These are phyloP conservation scores for Drosophila quinaria DNA, from an alignment of 2,888 invertebrate species.

Conservation along the genomic window DNA sequence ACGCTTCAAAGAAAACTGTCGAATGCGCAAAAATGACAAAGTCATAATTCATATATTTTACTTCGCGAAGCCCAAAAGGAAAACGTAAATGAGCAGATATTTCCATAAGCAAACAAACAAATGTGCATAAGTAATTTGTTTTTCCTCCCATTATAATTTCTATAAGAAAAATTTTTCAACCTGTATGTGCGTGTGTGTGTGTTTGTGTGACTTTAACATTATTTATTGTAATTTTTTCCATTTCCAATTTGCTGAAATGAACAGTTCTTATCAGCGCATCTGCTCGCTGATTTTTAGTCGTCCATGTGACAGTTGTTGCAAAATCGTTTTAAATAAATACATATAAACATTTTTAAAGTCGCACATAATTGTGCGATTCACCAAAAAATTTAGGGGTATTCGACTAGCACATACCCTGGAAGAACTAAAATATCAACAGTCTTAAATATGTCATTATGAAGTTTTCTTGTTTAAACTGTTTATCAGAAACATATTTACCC, in stretches of 20 bases:
- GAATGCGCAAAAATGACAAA: slow-evolving; percentile 71
- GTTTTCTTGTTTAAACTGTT: background rate
- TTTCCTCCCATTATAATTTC: slow-evolving; percentile 21
- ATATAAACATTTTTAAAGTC: slow-evolving; percentile 30
- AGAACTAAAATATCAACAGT: no score
- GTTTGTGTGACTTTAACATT: slow-evolving; percentile 3
- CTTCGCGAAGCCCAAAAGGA: slow-evolving; percentile 15
- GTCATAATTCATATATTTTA: slow-evolving; percentile 62
- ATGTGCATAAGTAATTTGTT: slow-evolving; percentile 49
- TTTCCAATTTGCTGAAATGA: slow-evolving; percentile 35
- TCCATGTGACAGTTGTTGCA: slow-evolving; percentile 25
- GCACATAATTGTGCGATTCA: background rate
- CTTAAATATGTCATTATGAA: no score
- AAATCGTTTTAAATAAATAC: slow-evolving; percentile 22
- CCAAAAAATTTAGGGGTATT: background rate
- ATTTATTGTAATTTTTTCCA: slow-evolving; percentile 32
- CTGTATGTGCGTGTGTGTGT: background rate
- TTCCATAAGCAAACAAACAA: slow-evolving; percentile 50
- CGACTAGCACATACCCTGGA: background rate
- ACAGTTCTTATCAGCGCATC: slow-evolving; percentile 40
- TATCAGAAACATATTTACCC: background rate
- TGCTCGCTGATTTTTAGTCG: slow-evolving; percentile 24
- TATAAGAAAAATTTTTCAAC: background rate
- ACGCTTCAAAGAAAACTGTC: slow-evolving; percentile 60
- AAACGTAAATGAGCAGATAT: slow-evolving; percentile 27